Evolutionary conservation across 2,888 invertebrate genomes (phyloP).

Genomic region (Acronicta alni): DNA sequence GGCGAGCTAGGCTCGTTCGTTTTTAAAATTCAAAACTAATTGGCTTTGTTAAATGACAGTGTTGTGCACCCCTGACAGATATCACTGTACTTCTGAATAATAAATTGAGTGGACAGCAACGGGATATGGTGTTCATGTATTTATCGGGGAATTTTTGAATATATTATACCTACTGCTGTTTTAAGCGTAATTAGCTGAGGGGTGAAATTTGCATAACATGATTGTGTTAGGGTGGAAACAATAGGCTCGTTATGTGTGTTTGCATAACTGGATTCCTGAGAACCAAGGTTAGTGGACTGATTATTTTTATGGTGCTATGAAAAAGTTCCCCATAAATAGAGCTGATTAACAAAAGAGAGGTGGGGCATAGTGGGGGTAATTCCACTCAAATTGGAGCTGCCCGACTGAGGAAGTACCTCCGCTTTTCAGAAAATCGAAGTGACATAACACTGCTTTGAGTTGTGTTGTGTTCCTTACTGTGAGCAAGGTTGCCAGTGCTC

Average conservation of each 20-base stretch:
- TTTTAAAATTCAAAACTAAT: constrained; percentile 30
- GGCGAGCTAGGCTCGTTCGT: constrained; percentile 14
- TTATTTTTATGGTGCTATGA: too few relatives aligned
- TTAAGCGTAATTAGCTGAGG: not conserved
- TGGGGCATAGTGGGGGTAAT: too few relatives aligned
- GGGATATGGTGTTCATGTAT: constrained; percentile 9
- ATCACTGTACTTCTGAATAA: constrained; percentile 24
- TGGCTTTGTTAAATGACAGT: constrained; percentile 12
- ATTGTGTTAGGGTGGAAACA: constrained; percentile 2
- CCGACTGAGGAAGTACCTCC: too few relatives aligned
- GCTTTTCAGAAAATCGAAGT: too few relatives aligned
- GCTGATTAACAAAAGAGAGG: too few relatives aligned
- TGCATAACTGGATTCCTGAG: too few relatives aligned
- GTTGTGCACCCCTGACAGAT: constrained; percentile 14
- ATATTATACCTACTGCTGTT: not conserved
- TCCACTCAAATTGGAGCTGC: too few relatives aligned
- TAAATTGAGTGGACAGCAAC: constrained; percentile 6
- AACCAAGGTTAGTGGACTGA: too few relatives aligned
- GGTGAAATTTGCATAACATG: not conserved
- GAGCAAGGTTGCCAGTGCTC: too few relatives aligned
- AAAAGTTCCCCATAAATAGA: too few relatives aligned
- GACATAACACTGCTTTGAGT: too few relatives aligned
- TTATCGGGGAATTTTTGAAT: constrained; percentile 30
- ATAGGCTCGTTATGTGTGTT: not conserved
- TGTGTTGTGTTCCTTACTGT: too few relatives aligned